These are phyloP conservation scores for Entomyzon cyanotis DNA, from an alignment of 2,113 vertebrate species.

Conservation along the genomic window DNA sequence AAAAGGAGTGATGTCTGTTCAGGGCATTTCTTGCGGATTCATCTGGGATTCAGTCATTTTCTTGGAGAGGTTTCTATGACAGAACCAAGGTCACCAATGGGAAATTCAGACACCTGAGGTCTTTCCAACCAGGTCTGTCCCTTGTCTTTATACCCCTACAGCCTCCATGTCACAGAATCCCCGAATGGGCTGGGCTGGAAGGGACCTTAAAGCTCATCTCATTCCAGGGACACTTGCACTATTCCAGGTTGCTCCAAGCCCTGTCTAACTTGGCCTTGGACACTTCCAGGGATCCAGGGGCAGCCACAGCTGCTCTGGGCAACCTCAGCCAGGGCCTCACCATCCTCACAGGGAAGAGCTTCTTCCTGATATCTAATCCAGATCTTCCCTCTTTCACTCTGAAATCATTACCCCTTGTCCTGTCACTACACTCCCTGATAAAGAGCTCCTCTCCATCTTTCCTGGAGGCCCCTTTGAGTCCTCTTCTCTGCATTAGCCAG, in stretches of 20 bases:
- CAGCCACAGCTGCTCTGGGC: not conserved
- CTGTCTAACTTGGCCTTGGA: rapidly evolving
- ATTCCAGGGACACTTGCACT: not conserved
- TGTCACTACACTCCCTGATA: not conserved
- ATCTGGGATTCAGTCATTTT: slow-evolving; percentile 56
- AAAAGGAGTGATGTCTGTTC: not conserved
- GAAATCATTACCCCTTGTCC: not conserved
- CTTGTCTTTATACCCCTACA: not conserved
- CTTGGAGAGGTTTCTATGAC: not conserved
- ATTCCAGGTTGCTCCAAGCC: not conserved
- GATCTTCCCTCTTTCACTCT: not conserved
- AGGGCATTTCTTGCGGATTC: not conserved
- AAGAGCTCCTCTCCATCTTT: not conserved
- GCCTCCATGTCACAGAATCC: not conserved
- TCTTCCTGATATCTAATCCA: not conserved
- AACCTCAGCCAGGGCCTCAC: rapidly evolving
- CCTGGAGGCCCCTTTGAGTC: not conserved
- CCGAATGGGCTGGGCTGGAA: not conserved
- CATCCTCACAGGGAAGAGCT: not conserved
- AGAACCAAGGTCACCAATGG: slow-evolving; percentile 54
- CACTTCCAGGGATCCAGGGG: not conserved
- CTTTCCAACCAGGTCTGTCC: too few species aligned
- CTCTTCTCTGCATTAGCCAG: not conserved
- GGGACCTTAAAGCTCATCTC: not conserved
- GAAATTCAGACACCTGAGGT: not conserved